Base-by-base conservation (phyloP, 2,888 invertebrate genomes). In the Zootermopsis nevadensis region DNA sequence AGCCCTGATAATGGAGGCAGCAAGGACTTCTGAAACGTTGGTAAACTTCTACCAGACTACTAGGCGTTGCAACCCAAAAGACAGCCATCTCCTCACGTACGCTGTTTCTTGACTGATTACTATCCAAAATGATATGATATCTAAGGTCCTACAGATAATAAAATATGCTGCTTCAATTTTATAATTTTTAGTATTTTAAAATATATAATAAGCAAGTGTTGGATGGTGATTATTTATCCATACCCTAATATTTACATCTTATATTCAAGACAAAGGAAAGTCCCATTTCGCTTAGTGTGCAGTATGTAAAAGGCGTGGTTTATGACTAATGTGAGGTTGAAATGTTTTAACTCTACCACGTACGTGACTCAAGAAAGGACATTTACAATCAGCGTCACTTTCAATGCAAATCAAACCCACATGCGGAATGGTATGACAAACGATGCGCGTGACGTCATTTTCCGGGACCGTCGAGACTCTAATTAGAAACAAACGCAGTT, bases 331-430 rank as follows among this genome's bases (percentile, higher is more conserved):
- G 33, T 30, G 1, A 31, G 31, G 33, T 31, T 30, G 22, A 30
- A 33, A 7, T 69, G 31, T 69, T 60, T 60, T 55, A 60, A 60
- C 8, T 60, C n/a, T 60, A 27, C 60, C 2, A 0, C 6, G 60
- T 27, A 60, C 60, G 60, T 60, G 60, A 60, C 60, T 60, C 7
- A 27, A 60, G 60, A 60, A 60, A 60, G 60, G 60, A n/a, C 60
- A 60, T 27, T 55, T 55, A 60, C n/a, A 60, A 10, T n/a, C 1
- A 27, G 2, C 60, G 60, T n/a, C 27, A 19, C 4, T 69, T 69
- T 8, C 31, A 69, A 33, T 69, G 69, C 69, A 6, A 22, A 69
- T 69, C 33, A 30, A 69, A 22, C 31, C 31, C 69, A 31, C 69
- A 33, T 69, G 69, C 33, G 22, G 27, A 60, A 60, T 2, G 6